Evolutionary conservation across 2,888 invertebrate species (phyloP).

Genomic region (Thymelicus lineola): DNA sequence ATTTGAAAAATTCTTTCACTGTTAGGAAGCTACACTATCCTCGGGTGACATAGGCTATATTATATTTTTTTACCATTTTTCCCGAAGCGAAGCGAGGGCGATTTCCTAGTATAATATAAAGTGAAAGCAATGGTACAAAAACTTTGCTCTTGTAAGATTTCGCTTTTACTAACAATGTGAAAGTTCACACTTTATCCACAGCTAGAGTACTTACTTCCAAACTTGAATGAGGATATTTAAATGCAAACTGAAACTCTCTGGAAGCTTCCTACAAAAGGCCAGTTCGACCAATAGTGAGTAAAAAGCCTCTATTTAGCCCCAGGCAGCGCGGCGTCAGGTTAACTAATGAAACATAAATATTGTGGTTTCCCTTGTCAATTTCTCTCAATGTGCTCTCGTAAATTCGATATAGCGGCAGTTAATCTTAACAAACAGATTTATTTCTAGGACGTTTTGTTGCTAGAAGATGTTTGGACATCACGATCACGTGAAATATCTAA

Average conservation of each 20-base stretch:
- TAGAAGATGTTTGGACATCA: no score
- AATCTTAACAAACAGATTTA: no score
- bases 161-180: conserved; percentile 14
- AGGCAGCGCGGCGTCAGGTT: neutral
- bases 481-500: no score
- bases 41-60: no score
- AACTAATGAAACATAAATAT: neutral
- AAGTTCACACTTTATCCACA: conserved; percentile 23
- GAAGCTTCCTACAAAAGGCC: neutral
- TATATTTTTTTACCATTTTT: no score
- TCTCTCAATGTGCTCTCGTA: neutral
- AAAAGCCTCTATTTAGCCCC: neutral
- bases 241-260: conserved; percentile 8
- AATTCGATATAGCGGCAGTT: no score
- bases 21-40: no score
- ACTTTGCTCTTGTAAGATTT: conserved; percentile 20
- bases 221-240: conserved; percentile 6
- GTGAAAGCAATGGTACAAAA: conserved; percentile 2
- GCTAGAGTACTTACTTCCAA: conserved; percentile 14
- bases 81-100: no score
- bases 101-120: neutral
- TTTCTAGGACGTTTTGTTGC: no score
- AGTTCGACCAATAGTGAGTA: neutral
- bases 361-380: conserved; percentile 7
- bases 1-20: no score